These are phyloP conservation scores for Sesamia nonagrioides DNA, from an alignment of 1,140 invertebrate genomes.

Conservation along the genomic window DNA sequence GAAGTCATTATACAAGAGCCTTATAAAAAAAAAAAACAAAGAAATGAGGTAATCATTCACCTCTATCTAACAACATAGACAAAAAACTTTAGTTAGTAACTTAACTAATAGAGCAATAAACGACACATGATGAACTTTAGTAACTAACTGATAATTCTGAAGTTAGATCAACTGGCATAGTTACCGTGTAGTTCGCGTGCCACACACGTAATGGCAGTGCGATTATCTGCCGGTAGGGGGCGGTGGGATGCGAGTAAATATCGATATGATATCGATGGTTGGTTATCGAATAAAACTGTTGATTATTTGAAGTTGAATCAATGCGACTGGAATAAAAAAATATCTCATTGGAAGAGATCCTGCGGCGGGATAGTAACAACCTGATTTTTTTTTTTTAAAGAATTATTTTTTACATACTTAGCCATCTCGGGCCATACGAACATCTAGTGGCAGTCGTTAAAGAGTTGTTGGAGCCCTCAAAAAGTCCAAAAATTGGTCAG, in stretches of 20 bases:
- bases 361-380: too few relatives aligned
- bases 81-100: slow-evolving; percentile 34
- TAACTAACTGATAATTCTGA: slow-evolving; percentile 20
- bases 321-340: too few relatives aligned
- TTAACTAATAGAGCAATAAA: slow-evolving; percentile 46
- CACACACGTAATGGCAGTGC: slow-evolving; percentile 63
- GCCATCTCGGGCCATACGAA: too few relatives aligned
- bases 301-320: too few relatives aligned
- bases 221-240: slow-evolving; percentile 58
- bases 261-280: not conserved
- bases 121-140: slow-evolving; percentile 41
- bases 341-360: too few relatives aligned
- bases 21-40: slow-evolving; percentile 2
- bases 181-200: slow-evolving; percentile 58
- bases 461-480: too few relatives aligned
- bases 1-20: not conserved
- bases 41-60: not conserved
- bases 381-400: too few relatives aligned
- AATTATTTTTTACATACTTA: too few relatives aligned
- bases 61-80: not conserved
- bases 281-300: not conserved
- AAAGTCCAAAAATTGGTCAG: too few relatives aligned
- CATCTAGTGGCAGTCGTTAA: too few relatives aligned
- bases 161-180: slow-evolving; percentile 18
- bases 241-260: slow-evolving; percentile 6